A percentile compares a stretch with the other conserved stretches of the same genome.
Evolutionary conservation across 2,797 vertebrate genomes (phyloP).

Genomic region (Cercopithecus diana): DNA sequence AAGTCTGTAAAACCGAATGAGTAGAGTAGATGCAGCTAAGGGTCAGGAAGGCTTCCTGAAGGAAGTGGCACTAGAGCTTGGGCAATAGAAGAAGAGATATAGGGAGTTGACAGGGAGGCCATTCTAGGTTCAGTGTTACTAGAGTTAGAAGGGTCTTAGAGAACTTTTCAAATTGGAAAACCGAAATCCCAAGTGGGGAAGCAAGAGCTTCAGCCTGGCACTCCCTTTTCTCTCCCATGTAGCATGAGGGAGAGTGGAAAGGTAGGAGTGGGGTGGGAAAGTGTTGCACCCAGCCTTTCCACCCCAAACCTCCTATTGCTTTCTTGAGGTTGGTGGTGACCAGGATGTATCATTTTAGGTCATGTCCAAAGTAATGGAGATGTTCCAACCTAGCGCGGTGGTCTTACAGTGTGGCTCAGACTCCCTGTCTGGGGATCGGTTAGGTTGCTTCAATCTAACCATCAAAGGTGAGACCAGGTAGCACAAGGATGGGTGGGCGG

Average conservation of each 20-base stretch:
- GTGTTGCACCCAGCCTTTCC: background rate
- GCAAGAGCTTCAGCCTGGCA: background rate
- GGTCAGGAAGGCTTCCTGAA: constrained; percentile 7
- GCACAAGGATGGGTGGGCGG: background rate
- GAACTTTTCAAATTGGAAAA: constrained; percentile 4
- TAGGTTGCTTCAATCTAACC: constrained; percentile 98
- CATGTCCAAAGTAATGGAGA: constrained; percentile 99
- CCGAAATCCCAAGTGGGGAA: background rate
- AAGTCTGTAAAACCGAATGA: background rate
- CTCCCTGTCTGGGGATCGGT: constrained; percentile 96
- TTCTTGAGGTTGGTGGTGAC: constrained; percentile 36
- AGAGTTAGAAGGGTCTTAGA: background rate
- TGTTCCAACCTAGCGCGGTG: constrained; percentile 98
- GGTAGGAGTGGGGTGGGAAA: background rate
- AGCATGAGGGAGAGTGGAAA: background rate
- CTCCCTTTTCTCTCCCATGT: background rate
- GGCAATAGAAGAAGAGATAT: background rate
- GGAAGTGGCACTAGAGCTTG: background rate
- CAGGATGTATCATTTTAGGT: constrained; percentile 86
- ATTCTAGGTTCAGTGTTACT: background rate
- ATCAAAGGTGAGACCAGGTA: constrained; percentile 92
- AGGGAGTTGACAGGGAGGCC: background rate
- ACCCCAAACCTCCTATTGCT: background rate
- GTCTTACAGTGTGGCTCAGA: constrained; percentile 97
- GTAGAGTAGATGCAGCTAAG: background rate